Evolutionary conservation across 53 echinoderm and acorn worm genomes (phyloP).

Genomic region (Zoroaster sp.): DNA sequence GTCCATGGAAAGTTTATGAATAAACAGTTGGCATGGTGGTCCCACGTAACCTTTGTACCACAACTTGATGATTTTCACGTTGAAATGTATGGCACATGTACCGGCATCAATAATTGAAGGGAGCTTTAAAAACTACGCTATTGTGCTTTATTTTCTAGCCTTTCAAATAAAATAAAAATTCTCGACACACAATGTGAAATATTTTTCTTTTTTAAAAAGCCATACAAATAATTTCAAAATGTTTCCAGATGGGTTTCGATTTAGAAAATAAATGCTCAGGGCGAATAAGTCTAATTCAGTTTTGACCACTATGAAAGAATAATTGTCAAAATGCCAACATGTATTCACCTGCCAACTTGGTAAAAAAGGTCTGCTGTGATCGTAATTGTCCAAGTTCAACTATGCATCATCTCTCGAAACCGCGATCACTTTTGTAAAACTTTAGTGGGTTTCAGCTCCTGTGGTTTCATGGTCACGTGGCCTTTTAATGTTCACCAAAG

Average conservation of each 20-base stretch:
- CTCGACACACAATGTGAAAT: too few species aligned
- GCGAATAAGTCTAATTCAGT: too few species aligned
- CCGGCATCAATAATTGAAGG: background rate
- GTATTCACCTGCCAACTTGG: too few species aligned
- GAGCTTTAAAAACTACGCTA: background rate
- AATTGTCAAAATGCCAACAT: too few species aligned
- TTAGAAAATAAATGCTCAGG: too few species aligned
- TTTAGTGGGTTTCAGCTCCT: background rate
- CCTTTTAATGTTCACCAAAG: background rate
- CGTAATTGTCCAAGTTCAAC: background rate
- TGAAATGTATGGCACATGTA: background rate
- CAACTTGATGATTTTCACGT: background rate
- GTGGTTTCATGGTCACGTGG: background rate
- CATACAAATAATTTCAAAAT: too few species aligned
- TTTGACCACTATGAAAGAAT: too few species aligned
- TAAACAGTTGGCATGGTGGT: slow-evolving; percentile 49
- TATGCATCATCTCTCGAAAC: background rate
- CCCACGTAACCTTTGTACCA: background rate
- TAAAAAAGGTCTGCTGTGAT: too few species aligned
- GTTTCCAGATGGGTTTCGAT: too few species aligned
- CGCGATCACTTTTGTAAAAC: background rate
- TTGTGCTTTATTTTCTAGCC: too few species aligned
- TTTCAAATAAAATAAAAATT: too few species aligned
- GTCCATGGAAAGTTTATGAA: background rate
- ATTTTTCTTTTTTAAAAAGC: too few species aligned